Conservation (phyloP, 2,797 vertebrate species). For the Scyliorhinus canicula region DNA sequence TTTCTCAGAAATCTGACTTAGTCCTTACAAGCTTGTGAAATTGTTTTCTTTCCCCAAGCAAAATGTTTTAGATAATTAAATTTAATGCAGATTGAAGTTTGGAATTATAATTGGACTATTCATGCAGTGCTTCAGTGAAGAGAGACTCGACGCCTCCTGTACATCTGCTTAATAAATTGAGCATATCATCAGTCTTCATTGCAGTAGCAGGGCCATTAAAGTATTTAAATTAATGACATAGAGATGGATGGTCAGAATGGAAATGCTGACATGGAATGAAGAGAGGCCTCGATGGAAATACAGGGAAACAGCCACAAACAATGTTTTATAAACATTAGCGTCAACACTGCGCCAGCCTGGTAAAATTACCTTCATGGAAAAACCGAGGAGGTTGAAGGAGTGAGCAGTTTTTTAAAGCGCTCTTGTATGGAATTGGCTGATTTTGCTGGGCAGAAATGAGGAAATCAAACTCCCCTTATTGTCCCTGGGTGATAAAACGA, state of each 20-base stretch:
- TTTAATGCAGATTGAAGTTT: not conserved
- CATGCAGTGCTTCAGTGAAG: not conserved
- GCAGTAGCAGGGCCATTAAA: not conserved
- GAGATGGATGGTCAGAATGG: not conserved
- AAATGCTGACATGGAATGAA: not conserved
- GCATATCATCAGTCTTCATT: conserved; percentile 9
- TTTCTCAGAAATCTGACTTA: not conserved
- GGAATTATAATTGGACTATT: not conserved
- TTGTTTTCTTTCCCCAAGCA: not conserved
- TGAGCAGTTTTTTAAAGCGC: not conserved
- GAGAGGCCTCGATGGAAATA: not conserved
- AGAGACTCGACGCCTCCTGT: not conserved
- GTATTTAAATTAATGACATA: not conserved
- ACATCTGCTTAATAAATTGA: conserved; percentile 17
- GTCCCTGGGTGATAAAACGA: not conserved
- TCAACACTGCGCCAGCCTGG: not conserved
- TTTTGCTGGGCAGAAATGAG: not conserved
- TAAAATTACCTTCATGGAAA: not conserved
- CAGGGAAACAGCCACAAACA: not conserved
- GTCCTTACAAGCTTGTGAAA: not conserved
- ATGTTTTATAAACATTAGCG: not conserved
- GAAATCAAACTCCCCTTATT: not conserved
- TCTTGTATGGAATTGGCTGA: not conserved
- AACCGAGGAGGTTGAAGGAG: not conserved
- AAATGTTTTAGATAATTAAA: not conserved